Evolutionary conservation across 1,140 invertebrate species (phyloP), one percentile per base, ranked within the genome.

Genomic region (Cyclina sinensis): DNA sequence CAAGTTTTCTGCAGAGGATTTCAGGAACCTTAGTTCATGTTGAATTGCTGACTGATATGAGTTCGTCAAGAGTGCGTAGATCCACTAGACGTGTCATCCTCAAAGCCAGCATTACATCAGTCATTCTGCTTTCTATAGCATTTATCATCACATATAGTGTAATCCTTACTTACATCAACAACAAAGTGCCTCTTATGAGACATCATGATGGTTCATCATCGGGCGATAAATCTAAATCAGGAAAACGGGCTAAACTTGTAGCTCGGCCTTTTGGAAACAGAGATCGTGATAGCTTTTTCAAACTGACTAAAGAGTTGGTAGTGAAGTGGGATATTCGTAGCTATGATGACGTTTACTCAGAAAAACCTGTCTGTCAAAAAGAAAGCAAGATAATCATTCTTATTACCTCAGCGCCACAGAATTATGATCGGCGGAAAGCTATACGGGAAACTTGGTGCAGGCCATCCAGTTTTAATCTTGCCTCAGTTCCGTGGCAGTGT

Each of bases 371-470:
- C 7, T 93, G 93, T 88, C 65, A 70, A 12, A 86, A 59, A 30
- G 78, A 89, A 27, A 70, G 90, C n/a, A 81, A 91, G n/a, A 89
- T 93, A 76, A 59, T 89, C 18, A 82, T 94, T n/a, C 54, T 94
- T 16, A 91, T 94, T 37, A 93, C 91, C 32, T 92, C 92, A 43
- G 80, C 93, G 24, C 90, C 91, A 12, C 74, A 92, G 30, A 91
- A 93, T 89, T 86, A 74, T 51, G 83, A 91, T 32, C 89, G 87
- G n/a, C 73, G 93, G 24, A 68, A 76, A 51, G 84, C 88, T 0
- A 93, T 94, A 73, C 83, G 93, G 39, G 86, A 93, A 48, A 91
- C 91, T 14, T 94, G 93, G 93, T 93, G 93, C 39, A 88, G 89
- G 76, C 87, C 86, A 62, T 62, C n/a, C 32, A 65, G 70, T 18